These are phyloP conservation scores for Pseudomyrmex gracilis DNA, from an alignment of 1,140 invertebrate species.

Conservation along the genomic window DNA sequence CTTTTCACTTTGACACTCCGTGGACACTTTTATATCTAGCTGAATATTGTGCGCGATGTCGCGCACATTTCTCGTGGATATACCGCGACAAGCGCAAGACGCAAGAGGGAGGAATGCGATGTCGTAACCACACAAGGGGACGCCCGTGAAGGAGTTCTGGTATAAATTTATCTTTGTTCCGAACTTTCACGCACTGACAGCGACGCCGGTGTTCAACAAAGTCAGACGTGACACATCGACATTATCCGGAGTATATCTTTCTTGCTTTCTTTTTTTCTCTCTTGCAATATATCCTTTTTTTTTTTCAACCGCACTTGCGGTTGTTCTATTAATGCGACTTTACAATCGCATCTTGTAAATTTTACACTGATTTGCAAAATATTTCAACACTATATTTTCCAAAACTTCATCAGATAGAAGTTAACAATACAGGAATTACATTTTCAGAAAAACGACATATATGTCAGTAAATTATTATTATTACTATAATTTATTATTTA, in stretches of 20 bases:
- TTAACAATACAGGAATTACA: neutral
- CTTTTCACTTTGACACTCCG: slow-evolving; percentile 46
- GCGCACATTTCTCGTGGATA: slow-evolving; percentile 8
- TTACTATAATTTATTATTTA: no score
- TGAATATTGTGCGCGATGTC: slow-evolving; percentile 13
- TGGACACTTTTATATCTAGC: slow-evolving; percentile 58
- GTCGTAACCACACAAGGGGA: slow-evolving; percentile 71
- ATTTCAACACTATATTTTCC: no score
- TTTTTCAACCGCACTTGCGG: neutral
- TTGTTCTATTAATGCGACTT: neutral
- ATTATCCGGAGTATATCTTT: slow-evolving; percentile 73
- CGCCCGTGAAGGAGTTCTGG: slow-evolving; percentile 53
- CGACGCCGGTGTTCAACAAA: slow-evolving; percentile 71
- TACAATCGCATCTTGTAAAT: neutral
- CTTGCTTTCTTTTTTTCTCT: slow-evolving; percentile 58
- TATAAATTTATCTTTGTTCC: slow-evolving; percentile 84
- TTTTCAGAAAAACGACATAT: neutral
- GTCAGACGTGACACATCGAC: slow-evolving; percentile 74
- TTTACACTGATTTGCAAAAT: no score
- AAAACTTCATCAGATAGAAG: neutral
- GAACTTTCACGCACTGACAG: slow-evolving; percentile 81
- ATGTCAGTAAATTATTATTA: no score
- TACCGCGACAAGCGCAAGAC: neutral
- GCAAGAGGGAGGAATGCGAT: slow-evolving; percentile 56
- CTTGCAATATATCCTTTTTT: neutral